Conservation (phyloP, 2,113 vertebrate species). For the Porphyrio hochstetteri region DNA sequence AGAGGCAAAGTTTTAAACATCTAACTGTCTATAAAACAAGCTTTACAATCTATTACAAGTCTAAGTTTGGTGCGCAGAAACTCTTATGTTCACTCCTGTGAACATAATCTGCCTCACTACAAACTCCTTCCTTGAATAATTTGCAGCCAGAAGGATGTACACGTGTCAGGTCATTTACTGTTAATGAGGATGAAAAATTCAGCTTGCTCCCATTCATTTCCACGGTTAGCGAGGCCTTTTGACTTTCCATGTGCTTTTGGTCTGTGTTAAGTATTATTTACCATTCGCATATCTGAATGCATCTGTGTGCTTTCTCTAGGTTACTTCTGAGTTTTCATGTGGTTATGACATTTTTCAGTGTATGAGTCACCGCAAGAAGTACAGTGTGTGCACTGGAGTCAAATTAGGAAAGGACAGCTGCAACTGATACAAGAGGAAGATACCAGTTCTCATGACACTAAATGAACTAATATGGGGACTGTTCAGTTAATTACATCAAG, state of each 20-base stretch:
- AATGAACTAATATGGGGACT: constrained; percentile 38
- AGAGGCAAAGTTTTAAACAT: not conserved
- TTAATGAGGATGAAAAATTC: not conserved
- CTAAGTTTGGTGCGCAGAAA: not conserved
- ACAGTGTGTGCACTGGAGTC: constrained; percentile 3
- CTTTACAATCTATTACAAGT: not conserved
- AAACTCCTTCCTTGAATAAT: not conserved
- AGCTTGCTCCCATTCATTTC: not conserved
- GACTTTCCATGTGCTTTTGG: not conserved
- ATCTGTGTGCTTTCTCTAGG: constrained; percentile 4
- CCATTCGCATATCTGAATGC: not conserved
- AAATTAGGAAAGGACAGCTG: constrained; percentile 32
- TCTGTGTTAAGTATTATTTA: not conserved
- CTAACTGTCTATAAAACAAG: not conserved
- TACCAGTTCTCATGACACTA: constrained; percentile 52
- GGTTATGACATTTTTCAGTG: constrained; percentile 9
- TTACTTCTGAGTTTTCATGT: constrained; percentile 12
- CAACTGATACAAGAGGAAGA: constrained; percentile 1
- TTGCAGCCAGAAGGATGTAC: not conserved
- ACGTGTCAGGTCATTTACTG: not conserved
- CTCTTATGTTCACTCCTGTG: not conserved
- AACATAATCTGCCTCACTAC: not conserved
- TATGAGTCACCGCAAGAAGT: constrained; percentile 23
- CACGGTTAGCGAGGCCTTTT: not conserved
- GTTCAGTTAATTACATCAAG: constrained; percentile 34